phyloP scores from a whole-genome alignment of 2,888 invertebrate genomes.

The Amitus sp. region DNA sequence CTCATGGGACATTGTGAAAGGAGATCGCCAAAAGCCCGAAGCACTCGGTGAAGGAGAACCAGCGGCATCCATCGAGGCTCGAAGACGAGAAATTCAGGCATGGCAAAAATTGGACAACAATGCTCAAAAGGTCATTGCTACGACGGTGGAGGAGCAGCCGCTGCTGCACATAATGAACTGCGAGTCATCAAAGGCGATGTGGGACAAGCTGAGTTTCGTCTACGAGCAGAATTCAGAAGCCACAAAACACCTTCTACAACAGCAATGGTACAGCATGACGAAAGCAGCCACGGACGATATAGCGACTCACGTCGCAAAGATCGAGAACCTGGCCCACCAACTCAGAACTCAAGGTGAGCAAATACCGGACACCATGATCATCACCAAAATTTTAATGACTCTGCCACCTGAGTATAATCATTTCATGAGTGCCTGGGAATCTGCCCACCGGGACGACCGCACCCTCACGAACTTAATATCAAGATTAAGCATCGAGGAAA shows the following conservation, averaged over 20 bases:
- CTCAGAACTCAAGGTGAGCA: conserved; percentile 32
- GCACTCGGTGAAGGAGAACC: not conserved
- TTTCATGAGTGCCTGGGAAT: conserved; percentile 44
- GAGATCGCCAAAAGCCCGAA: not conserved
- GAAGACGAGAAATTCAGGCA: not conserved
- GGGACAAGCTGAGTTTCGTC: conserved; percentile 42
- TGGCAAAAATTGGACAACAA: conserved; percentile 21
- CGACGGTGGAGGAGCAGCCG: conserved; percentile 36
- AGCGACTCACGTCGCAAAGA: conserved; percentile 38
- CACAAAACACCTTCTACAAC: conserved; percentile 40
- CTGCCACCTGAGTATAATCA: conserved; percentile 35
- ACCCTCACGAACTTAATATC: conserved; percentile 29
- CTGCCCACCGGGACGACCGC: conserved; percentile 14
- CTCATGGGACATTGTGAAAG: conserved; percentile 9
- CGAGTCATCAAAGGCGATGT: conserved; percentile 47
- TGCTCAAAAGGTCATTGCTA: conserved; percentile 46
- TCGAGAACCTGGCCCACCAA: conserved; percentile 38
- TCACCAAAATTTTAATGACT: conserved; percentile 42
- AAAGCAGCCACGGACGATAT: conserved; percentile 36
- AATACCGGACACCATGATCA: conserved; percentile 38
- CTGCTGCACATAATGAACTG: conserved; percentile 47
- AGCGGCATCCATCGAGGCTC: not conserved
- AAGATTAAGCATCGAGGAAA: conserved; percentile 28
- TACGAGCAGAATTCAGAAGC: conserved; percentile 50
- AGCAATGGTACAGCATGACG: conserved; percentile 36